A percentile compares a stretch with the other conserved stretches of the same genome.
Evolutionary conservation across 2,797 vertebrate species (phyloP).

Genomic region (Halcyon smyrnensis): DNA sequence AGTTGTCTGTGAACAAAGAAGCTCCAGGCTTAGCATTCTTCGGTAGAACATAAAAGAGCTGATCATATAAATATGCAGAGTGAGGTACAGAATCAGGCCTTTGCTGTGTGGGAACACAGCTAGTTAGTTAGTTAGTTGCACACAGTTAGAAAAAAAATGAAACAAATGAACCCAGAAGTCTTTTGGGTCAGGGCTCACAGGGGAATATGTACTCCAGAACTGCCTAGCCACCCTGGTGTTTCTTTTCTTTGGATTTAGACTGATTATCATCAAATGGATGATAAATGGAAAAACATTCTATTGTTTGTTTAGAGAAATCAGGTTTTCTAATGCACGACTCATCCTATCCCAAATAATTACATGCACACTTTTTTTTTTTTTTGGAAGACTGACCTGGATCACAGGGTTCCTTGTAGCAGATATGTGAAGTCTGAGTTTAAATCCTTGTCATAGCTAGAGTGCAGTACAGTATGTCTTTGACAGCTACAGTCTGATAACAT

Average conservation of each 20-base stretch:
- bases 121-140: background rate
- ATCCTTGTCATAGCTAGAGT: background rate
- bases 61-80: background rate
- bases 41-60: background rate
- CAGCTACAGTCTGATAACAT: background rate
- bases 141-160: background rate
- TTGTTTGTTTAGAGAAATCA: background rate
- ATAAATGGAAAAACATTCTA: too few relatives aligned
- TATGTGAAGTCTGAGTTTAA: background rate
- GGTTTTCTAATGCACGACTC: background rate
- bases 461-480: background rate
- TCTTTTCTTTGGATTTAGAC: background rate
- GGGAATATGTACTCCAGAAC: background rate
- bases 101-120: background rate
- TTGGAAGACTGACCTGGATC: background rate
- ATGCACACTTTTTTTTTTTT: background rate
- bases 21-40: background rate
- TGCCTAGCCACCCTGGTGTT: background rate
- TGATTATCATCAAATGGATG: background rate
- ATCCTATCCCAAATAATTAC: background rate
- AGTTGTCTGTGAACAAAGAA: background rate
- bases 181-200: background rate
- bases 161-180: fast-evolving
- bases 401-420: background rate
- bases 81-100: background rate